phyloP scores from a whole-genome alignment of 1,140 invertebrate species.

The Heterodera carotae region DNA sequence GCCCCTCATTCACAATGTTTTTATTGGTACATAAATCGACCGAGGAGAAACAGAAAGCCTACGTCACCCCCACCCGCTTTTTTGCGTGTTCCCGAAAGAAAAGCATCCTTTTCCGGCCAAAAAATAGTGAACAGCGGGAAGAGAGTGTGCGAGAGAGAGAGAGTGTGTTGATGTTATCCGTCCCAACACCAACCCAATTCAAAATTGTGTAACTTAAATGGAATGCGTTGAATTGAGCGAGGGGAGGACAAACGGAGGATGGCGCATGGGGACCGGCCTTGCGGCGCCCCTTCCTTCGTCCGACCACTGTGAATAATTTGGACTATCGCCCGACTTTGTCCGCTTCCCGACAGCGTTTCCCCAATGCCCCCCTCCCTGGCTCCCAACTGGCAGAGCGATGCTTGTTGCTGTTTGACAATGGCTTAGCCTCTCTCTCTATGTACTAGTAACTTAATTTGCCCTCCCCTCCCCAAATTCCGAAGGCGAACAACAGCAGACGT shows the following conservation, averaged over 20 bases:
- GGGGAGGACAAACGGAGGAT: background rate
- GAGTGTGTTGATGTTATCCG: background rate
- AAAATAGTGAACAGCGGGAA: background rate
- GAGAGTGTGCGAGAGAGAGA: background rate
- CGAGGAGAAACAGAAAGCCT: background rate
- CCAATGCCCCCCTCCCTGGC: too few relatives aligned
- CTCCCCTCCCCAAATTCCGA: background rate
- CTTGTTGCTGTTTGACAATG: slow-evolving; percentile 17
- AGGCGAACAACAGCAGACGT: background rate
- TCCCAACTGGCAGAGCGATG: background rate
- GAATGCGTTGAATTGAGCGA: background rate
- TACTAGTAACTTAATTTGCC: slow-evolving; percentile 19
- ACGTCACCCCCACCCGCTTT: too few relatives aligned
- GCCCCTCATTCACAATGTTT: background rate
- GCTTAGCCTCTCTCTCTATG: too few relatives aligned
- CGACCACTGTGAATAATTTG: slow-evolving; percentile 8
- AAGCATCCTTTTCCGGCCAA: background rate
- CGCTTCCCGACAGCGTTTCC: too few relatives aligned
- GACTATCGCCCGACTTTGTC: background rate
- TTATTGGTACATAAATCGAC: background rate
- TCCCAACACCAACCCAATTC: background rate
- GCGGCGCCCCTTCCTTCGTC: background rate
- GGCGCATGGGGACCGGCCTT: background rate
- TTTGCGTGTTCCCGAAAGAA: background rate
- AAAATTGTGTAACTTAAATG: slow-evolving; percentile 15